Conservation (phyloP, 2,113 vertebrate species). For the Pampusana beccarii region DNA sequence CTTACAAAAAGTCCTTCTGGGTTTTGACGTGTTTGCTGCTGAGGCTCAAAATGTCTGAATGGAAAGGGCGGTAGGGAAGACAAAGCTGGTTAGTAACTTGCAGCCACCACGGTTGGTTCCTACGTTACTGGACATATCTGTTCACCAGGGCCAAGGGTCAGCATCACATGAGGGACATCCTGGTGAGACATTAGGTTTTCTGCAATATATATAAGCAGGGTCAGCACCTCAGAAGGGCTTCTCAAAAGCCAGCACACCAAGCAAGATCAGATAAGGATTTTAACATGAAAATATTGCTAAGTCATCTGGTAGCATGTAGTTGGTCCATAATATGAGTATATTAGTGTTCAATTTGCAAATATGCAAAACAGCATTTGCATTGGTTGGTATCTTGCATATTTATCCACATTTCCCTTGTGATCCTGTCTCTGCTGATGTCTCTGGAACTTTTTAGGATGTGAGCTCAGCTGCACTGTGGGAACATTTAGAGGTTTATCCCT, state of each 20-base stretch:
- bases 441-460: background rate
- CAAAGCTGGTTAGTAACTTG: background rate
- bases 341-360: background rate
- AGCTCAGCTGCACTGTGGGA: background rate
- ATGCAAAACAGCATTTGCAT: background rate
- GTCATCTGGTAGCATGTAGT: background rate
- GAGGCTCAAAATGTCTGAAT: background rate
- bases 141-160: background rate
- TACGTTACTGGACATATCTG: background rate
- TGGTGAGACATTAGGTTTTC: background rate
- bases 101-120: background rate
- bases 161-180: background rate
- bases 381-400: rapidly evolving
- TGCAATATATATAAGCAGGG: background rate
- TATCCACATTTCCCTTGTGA: background rate
- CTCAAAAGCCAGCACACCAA: background rate
- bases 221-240: background rate
- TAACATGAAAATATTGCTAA: background rate
- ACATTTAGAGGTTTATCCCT: background rate
- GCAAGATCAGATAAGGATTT: background rate
- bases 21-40: background rate
- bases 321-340: background rate
- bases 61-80: background rate
- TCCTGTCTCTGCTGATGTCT: background rate
- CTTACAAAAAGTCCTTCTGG: background rate